Evolutionary conservation across 1,140 invertebrate species (phyloP).

Genomic region (Neodiprion lecontei): DNA sequence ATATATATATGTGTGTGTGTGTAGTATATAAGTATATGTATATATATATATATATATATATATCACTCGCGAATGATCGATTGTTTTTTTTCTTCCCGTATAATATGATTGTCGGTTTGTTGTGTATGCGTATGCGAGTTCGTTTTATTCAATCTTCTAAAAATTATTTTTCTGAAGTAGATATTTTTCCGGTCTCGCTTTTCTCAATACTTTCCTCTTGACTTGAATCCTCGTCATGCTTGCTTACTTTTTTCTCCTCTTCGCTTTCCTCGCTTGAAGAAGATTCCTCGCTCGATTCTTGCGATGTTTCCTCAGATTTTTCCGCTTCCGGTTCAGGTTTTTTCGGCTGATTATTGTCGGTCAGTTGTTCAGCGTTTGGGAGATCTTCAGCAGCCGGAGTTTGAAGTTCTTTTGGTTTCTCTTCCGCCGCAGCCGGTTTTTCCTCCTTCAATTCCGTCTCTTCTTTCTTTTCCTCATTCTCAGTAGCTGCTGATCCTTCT

Average conservation of each 20-base stretch:
- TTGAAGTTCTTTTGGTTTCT: constrained; percentile 38
- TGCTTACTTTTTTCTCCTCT: constrained; percentile 33
- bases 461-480: background rate
- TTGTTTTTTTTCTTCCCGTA: too few relatives aligned
- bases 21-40: too few relatives aligned
- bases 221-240: constrained; percentile 23
- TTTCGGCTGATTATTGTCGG: background rate
- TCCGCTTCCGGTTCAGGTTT: constrained; percentile 16
- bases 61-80: constrained; percentile 26
- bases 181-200: background rate
- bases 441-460: constrained; percentile 23
- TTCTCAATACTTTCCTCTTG: constrained; percentile 9
- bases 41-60: too few relatives aligned
- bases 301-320: constrained; percentile 31
- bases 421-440: constrained; percentile 17
- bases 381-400: constrained; percentile 41
- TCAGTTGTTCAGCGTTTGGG: constrained; percentile 13
- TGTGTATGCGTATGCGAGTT: background rate
- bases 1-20: too few relatives aligned
- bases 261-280: constrained; percentile 30
- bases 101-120: background rate
- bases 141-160: too few relatives aligned
- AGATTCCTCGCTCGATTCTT: constrained; percentile 29
- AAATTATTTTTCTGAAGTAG: too few relatives aligned
- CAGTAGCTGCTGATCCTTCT: background rate